Conservation (phyloP, 1,140 invertebrate genomes). For the Atta texana region DNA sequence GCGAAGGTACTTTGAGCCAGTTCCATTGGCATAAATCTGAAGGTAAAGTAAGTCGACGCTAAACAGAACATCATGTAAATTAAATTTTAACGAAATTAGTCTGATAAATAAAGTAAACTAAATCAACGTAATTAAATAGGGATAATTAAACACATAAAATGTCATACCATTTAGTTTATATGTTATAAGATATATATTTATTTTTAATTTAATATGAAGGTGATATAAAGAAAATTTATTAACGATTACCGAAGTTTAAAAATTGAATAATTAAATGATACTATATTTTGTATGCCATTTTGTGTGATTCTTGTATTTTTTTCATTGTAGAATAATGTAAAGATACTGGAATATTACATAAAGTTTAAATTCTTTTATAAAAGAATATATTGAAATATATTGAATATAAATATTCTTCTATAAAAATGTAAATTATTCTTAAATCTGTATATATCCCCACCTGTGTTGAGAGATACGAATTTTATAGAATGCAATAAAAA, state of each 20-base stretch:
- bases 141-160: too few relatives aligned
- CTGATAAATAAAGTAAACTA: background rate
- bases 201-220: too few relatives aligned
- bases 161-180: too few relatives aligned
- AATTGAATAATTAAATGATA: too few relatives aligned
- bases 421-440: background rate
- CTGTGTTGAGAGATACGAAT: background rate
- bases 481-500: conserved; percentile 16
- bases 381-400: background rate
- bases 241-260: too few relatives aligned
- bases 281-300: too few relatives aligned
- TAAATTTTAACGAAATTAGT: too few relatives aligned
- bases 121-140: background rate
- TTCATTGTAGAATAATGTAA: background rate
- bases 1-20: background rate
- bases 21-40: background rate
- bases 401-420: background rate
- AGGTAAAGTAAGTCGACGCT: background rate
- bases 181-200: too few relatives aligned
- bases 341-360: background rate
- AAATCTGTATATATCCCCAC: background rate
- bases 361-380: conserved; percentile 15
- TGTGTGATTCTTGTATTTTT: background rate
- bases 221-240: too few relatives aligned
- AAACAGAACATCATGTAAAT: background rate